Evolutionary conservation across 2,113 vertebrate genomes (phyloP).

Genomic region (Albula goreensis): DNA sequence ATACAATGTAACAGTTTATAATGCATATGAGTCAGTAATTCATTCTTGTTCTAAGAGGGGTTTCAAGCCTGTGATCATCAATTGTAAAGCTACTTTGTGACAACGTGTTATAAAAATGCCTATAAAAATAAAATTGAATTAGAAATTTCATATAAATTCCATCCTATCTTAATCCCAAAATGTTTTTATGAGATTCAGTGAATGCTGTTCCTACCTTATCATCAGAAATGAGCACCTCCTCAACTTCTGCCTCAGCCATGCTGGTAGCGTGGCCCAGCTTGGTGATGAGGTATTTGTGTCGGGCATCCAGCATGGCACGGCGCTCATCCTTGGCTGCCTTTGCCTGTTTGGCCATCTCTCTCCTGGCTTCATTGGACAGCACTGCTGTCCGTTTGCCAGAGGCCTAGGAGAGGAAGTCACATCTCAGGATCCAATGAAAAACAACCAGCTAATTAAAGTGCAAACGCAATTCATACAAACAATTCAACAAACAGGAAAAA

Average conservation of each 20-base stretch:
- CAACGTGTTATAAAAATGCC: too few species aligned
- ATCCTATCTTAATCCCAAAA: background rate
- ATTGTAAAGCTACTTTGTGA: too few species aligned
- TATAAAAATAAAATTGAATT: too few species aligned
- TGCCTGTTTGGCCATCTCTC: conserved; percentile 67
- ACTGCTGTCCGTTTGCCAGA: conserved; percentile 58
- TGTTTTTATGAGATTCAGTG: background rate
- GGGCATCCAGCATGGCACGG: conserved; percentile 67
- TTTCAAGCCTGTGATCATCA: too few species aligned
- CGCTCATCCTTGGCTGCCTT: conserved; percentile 67
- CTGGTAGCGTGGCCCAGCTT: conserved; percentile 61
- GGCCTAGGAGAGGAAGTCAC: conserved; percentile 49
- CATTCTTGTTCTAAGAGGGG: too few species aligned
- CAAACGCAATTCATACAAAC: too few species aligned
- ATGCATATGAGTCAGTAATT: background rate
- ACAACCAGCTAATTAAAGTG: too few species aligned
- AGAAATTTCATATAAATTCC: background rate
- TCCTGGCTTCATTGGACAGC: conserved; percentile 69
- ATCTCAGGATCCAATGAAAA: background rate
- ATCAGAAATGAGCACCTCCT: conserved; percentile 72
- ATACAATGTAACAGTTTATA: background rate
- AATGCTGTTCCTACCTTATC: conserved; percentile 63
- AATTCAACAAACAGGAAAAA: too few species aligned
- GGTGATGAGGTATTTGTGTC: conserved; percentile 72
- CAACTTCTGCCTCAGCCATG: conserved; percentile 67